Percentiles rank a stretch among this genome's conserved stretches.
Conservation (phyloP, 1,140 invertebrate species). For the Drosophila biarmipes region DNA sequence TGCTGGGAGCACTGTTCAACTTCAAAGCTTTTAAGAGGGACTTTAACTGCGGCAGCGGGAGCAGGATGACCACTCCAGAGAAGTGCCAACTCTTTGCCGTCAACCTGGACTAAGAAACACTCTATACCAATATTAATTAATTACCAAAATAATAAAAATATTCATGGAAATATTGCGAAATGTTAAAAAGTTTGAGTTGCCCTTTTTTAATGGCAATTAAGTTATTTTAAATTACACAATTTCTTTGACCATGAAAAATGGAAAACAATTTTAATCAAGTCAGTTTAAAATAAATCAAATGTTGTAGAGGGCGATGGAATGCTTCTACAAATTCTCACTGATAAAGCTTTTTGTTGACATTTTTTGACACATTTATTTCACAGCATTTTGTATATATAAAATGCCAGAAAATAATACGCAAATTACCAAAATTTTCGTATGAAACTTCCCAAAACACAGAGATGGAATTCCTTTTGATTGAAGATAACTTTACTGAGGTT, state of each 20-base stretch:
- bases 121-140: background rate
- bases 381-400: background rate
- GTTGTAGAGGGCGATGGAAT: no score
- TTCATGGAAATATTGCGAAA: background rate
- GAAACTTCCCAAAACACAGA: background rate
- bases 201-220: no score
- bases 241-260: background rate
- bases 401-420: background rate
- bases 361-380: background rate
- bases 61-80: constrained; percentile 88
- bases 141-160: background rate
- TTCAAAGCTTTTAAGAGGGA: constrained; percentile 47
- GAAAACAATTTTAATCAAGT: background rate
- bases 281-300: no score
- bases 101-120: constrained; percentile 6
- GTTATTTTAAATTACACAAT: no score
- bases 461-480: background rate
- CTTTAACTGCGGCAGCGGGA: constrained; percentile 71
- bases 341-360: background rate
- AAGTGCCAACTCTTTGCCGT: constrained; percentile 65
- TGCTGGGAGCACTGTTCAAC: constrained; percentile 66
- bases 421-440: no score
- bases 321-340: background rate
- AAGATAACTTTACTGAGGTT: background rate
- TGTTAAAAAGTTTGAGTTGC: no score